Conservation (phyloP, 1,140 invertebrate genomes). For the Drosophila mayri region DNA sequence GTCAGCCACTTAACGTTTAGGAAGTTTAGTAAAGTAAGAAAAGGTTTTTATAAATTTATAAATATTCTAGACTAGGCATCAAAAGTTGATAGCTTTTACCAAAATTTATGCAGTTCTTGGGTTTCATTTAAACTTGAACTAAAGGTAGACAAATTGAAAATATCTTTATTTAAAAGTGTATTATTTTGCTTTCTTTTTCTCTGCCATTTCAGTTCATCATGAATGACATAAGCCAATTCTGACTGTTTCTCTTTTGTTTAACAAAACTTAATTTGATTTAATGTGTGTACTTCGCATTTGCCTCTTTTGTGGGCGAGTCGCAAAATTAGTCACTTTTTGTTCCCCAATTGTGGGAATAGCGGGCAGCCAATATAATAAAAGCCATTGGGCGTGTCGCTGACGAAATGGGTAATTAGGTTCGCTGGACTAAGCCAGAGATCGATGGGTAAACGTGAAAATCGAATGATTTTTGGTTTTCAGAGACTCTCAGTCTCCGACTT, state of each 20-base stretch:
- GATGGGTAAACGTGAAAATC: conserved; percentile 16
- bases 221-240: conserved; percentile 32
- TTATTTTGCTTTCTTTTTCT: background rate
- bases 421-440: conserved; percentile 15
- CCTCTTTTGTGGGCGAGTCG: conserved; percentile 40
- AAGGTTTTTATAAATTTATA: background rate
- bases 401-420: conserved; percentile 44
- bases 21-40: background rate
- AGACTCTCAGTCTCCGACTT: background rate
- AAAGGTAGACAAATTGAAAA: background rate
- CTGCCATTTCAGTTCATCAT: conserved; percentile 1
- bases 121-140: background rate
- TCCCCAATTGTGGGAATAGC: background rate
- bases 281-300: conserved; percentile 29
- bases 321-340: conserved; percentile 25
- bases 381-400: conserved; percentile 39
- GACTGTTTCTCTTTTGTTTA: conserved; percentile 31
- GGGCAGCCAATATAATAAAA: conserved; percentile 4
- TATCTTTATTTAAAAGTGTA: no score
- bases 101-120: background rate
- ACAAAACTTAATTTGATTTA: conserved; percentile 60
- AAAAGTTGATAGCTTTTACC: background rate
- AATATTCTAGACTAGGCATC: background rate
- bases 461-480: conserved; percentile 5
- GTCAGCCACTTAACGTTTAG: background rate